A percentile compares a stretch with the other conserved stretches of the same genome.
phyloP scores from a whole-genome alignment of 1,140 invertebrate species.

The Gonioctena quinquepunctata region DNA sequence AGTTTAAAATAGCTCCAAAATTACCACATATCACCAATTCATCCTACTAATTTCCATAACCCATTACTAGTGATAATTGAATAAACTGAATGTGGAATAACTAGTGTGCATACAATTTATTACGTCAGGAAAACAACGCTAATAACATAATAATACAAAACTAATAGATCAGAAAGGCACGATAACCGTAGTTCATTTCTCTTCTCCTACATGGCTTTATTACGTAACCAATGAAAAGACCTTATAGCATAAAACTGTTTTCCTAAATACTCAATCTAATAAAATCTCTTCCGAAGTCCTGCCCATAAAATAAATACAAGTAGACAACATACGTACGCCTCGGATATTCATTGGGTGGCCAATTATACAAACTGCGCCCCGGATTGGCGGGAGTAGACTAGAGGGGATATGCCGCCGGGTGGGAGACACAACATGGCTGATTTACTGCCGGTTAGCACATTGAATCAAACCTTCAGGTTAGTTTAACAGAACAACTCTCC shows the following conservation, averaged over 20 bases:
- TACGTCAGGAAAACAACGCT: constrained; percentile 15
- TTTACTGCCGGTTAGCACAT: constrained; percentile 44
- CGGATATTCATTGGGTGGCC: constrained; percentile 32
- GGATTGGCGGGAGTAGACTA: constrained; percentile 27
- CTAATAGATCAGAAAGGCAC: constrained; percentile 12
- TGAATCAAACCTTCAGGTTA: constrained; percentile 41
- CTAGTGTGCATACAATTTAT: constrained; percentile 17
- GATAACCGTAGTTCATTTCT: constrained; percentile 35
- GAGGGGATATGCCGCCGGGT: constrained; percentile 29
- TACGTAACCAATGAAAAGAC: constrained; percentile 50
- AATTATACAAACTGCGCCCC: constrained; percentile 24
- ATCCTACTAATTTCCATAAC: neutral
- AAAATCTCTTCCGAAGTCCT: constrained; percentile 49
- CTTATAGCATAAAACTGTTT: constrained; percentile 50
- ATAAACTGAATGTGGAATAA: neutral
- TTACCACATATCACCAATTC: too few relatives aligned
- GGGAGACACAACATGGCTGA: constrained; percentile 53
- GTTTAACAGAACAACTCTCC: constrained; percentile 41
- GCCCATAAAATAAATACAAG: constrained; percentile 53
- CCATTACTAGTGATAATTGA: neutral
- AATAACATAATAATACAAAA: constrained; percentile 17
- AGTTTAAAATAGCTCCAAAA: too few relatives aligned
- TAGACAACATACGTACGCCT: constrained; percentile 37
- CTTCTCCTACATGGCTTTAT: constrained; percentile 33
- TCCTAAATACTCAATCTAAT: constrained; percentile 53